These are phyloP conservation scores for Syngnathus floridae DNA, from an alignment of 2,113 vertebrate genomes.

Conservation along the genomic window DNA sequence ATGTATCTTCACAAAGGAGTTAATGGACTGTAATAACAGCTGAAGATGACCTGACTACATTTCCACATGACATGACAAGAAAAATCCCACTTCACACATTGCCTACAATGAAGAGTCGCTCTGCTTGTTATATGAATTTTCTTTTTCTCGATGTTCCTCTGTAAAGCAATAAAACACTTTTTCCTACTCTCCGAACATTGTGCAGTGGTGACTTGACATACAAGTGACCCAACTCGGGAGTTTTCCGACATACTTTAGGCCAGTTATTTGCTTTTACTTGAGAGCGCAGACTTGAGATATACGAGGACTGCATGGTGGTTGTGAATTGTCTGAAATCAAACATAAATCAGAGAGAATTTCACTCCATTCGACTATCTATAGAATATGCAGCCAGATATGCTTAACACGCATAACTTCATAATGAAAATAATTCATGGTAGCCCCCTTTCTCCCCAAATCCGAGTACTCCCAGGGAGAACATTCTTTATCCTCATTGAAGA, in stretches of 20 bases:
- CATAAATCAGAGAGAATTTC: no score
- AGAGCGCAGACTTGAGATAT: background rate
- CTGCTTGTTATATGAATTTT: slow-evolving; percentile 37
- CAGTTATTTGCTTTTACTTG: background rate
- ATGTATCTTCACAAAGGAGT: slow-evolving; percentile 69
- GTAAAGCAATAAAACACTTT: slow-evolving; percentile 27
- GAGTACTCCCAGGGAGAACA: no score
- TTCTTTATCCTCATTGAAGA: no score
- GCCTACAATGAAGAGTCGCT: slow-evolving; percentile 28
- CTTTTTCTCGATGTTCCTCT: slow-evolving; percentile 34
- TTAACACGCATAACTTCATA: no score
- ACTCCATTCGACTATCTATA: no score
- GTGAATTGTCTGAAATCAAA: background rate
- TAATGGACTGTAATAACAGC: slow-evolving; percentile 67
- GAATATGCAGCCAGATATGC: no score
- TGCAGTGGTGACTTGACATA: background rate
- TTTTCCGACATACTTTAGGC: background rate
- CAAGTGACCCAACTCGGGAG: background rate
- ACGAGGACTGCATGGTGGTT: background rate
- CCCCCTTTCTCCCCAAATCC: no score
- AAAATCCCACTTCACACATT: slow-evolving; percentile 51
- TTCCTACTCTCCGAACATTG: background rate
- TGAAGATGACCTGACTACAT: slow-evolving; percentile 68
- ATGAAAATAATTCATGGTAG: no score
- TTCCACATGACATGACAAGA: slow-evolving; percentile 58